Percentiles rank a stretch among this genome's conserved stretches.
Evolutionary conservation across 2,113 vertebrate genomes (phyloP).

Genomic region (Pseudolaguvia tuberculata): DNA sequence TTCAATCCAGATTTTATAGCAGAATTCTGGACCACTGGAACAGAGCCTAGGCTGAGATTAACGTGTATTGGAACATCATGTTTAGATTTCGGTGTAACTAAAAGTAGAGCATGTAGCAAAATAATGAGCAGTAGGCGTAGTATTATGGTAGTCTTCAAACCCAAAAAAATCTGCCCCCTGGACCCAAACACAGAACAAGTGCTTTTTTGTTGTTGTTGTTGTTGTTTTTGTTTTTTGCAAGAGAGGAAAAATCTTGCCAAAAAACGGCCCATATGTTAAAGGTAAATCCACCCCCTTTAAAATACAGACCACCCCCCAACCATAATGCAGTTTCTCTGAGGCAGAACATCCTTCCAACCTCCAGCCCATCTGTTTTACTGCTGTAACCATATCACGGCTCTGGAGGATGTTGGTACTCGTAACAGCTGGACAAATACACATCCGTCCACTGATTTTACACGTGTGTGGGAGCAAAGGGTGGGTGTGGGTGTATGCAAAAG

Average conservation of each 20-base stretch:
- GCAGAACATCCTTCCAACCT: constrained; percentile 9
- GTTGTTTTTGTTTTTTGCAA: not conserved
- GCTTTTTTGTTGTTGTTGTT: too few relatives aligned
- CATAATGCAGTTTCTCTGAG: constrained; percentile 11
- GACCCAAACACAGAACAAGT: not conserved
- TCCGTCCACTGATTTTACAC: constrained; percentile 2
- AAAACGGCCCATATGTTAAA: not conserved
- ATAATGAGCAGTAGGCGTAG: not conserved
- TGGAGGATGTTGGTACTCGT: constrained; percentile 26
- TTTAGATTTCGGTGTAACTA: not conserved
- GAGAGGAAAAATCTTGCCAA: not conserved
- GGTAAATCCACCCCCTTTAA: too few relatives aligned
- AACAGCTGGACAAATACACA: constrained; percentile 29
- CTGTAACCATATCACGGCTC: not conserved
- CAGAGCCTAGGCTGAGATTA: constrained; percentile 4
- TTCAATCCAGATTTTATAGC: constrained; percentile 5
- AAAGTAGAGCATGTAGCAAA: not conserved
- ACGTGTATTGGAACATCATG: constrained; percentile 1
- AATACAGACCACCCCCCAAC: not conserved
- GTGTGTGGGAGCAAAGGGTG: constrained; percentile 18
- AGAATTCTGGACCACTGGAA: constrained; percentile 18
- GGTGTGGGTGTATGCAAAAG: not conserved
- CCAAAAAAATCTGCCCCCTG: not conserved
- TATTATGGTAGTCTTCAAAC: not conserved
- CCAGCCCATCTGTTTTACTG: constrained; percentile 33